A percentile compares a stretch with the other conserved stretches of the same genome.
Conservation (phyloP, 2,113 vertebrate genomes). For the Andinoacara biseriatus region DNA sequence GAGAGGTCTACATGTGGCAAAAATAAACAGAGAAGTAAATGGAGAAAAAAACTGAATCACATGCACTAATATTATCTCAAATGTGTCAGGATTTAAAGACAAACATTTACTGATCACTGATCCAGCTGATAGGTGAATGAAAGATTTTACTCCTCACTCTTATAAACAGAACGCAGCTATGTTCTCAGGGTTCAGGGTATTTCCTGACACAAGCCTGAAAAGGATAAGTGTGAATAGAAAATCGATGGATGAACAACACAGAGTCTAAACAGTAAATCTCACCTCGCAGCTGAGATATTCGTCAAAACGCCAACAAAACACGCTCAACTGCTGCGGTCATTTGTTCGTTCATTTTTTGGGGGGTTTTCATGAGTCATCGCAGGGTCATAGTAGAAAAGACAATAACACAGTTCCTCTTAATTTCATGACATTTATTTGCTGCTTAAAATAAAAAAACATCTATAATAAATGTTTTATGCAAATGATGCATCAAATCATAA, state of each 20-base stretch:
- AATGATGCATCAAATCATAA: background rate
- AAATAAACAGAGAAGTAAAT: slow-evolving; percentile 33
- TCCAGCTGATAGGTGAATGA: background rate
- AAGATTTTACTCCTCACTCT: slow-evolving; percentile 1
- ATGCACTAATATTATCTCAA: background rate
- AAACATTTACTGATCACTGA: slow-evolving; percentile 4
- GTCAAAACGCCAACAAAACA: background rate
- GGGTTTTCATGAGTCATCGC: background rate
- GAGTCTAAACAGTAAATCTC: slow-evolving; percentile 19
- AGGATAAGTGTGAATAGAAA: slow-evolving; percentile 32
- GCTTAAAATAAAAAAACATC: background rate
- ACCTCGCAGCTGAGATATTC: background rate
- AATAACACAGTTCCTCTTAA: background rate
- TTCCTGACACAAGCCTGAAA: slow-evolving; percentile 11
- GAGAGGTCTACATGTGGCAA: background rate
- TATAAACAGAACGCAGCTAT: background rate
- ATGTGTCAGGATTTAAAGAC: background rate
- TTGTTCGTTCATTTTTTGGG: background rate
- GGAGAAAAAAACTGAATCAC: slow-evolving; percentile 20
- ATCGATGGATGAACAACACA: slow-evolving; percentile 32
- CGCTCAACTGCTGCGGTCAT: background rate
- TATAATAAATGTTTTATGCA: background rate
- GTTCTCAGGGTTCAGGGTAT: slow-evolving; percentile 21
- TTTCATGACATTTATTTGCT: background rate
- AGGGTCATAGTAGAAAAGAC: background rate